Evolutionary conservation across 2,888 invertebrate genomes (phyloP).

Genomic region (Melolontha melolontha): DNA sequence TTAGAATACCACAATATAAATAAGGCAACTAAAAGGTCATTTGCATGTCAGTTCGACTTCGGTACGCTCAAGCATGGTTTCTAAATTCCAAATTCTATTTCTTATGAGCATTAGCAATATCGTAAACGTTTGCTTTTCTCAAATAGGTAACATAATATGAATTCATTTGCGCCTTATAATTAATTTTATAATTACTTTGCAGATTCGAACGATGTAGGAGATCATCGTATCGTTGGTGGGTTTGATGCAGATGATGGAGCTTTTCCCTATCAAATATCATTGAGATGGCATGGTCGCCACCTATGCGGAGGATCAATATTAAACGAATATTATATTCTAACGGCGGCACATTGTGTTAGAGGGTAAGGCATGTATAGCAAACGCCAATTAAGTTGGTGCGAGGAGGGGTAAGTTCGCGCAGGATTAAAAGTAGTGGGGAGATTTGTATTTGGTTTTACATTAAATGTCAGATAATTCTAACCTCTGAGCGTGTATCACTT

Average conservation of each 20-base stretch:
- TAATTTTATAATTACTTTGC: neutral
- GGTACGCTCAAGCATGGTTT: neutral
- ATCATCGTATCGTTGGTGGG: conserved; percentile 43
- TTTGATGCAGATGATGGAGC: conserved; percentile 42
- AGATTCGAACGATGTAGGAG: conserved; percentile 9
- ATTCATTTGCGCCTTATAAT: neutral
- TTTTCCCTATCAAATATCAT: conserved; percentile 44
- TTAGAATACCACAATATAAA: conserved; percentile 10
- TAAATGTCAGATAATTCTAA: no score
- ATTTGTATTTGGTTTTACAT: no score
- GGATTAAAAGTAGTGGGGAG: no score
- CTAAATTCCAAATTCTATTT: neutral
- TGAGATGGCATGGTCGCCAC: conserved; percentile 37
- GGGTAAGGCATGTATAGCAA: conserved; percentile 25
- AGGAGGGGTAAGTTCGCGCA: no score
- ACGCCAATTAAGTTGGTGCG: no score
- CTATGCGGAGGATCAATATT: conserved; percentile 44
- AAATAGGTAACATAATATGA: conserved; percentile 6
- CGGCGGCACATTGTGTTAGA: conserved; percentile 42
- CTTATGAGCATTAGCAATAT: neutral
- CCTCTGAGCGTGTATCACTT: no score
- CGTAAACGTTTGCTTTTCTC: conserved; percentile 3
- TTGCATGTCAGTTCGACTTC: neutral
- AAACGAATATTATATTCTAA: conserved; percentile 37
- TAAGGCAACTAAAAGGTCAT: neutral